Conservation (phyloP, 2,113 vertebrate species). For the Notarius quadriscutis region DNA sequence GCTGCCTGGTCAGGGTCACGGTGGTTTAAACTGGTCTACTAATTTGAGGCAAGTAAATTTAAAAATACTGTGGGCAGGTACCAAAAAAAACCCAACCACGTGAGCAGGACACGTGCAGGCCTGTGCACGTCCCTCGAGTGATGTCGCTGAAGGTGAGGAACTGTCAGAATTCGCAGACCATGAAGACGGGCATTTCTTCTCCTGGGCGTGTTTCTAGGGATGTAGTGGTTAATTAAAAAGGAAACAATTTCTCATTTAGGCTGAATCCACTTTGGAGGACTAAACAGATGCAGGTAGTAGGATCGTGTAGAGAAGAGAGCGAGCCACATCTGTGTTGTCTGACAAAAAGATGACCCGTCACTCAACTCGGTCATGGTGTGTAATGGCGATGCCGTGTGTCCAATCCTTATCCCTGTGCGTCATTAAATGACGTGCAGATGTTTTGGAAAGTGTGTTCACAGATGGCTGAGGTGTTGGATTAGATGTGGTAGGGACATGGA, state of each 20-base stretch:
- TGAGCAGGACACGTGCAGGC: not conserved
- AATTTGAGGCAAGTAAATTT: not conserved
- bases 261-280: not conserved
- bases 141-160: not conserved
- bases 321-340: not conserved
- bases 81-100: not conserved
- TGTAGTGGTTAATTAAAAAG: not conserved
- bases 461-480: not conserved
- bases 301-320: no score
- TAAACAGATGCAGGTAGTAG: not conserved
- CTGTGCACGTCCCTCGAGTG: not conserved
- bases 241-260: not conserved
- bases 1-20: not conserved
- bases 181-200: no score
- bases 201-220: not conserved
- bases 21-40: not conserved
- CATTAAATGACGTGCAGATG: slow-evolving; percentile 23
- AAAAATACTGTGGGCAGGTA: not conserved
- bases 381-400: not conserved
- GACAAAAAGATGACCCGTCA: slow-evolving; percentile 39
- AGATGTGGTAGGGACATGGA: not conserved
- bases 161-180: not conserved
- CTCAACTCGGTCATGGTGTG: not conserved
- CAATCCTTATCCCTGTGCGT: not conserved
- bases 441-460: not conserved